Base-by-base conservation (phyloP, 2,797 vertebrate genomes). In the Micropoecilia bifurca region DNA sequence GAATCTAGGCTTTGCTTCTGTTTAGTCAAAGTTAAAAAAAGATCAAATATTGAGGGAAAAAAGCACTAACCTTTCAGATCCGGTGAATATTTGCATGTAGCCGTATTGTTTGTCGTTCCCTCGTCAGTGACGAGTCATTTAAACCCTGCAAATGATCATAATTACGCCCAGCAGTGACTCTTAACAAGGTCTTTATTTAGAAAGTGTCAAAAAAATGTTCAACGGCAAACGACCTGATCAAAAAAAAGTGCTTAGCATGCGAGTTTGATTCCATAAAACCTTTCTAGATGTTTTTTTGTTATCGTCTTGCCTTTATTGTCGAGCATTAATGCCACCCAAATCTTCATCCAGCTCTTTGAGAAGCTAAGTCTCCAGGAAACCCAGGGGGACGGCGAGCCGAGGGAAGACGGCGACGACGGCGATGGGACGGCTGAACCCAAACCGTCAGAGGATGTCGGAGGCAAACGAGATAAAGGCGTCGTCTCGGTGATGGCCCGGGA, bases 361-460 rank as follows among this genome's bases (percentile, higher is more conserved):
- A 97, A 97, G 79, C 93, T 99, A 13, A 97, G 92, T 80, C 94
- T 99, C 75, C 98, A 98, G 88, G 97, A 98, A 74, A 92, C 85
- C 45, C 90, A 95, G 61, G 96, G 95, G 53, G 85, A 85, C 0
- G 77, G 93, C 75, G 86, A 85, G 12, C 50, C 5, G 43, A 75
- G 63, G 68, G 63, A 43, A 46, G 74, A 28, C 20, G 1, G 41
- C 41, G 41, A 41, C 7, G 74, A 28, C 20, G 1, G 41, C 41
- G 41, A 41, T 8, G 39, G 74, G 61, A 63, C 41, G 0, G 83
- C 59, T 0, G 79, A 87, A 73, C 41, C 85, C 55, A 13, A 55
- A 14, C 68, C 9, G 71, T 76, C 53, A 9, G 78, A 50, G 41
- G 4, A n/a, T 0, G 63, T 9, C 41, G 28, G 33, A 77, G 16